Evolutionary conservation across 2,888 invertebrate species (phyloP), one percentile per base, ranked within the genome.

Genomic region (Holacanthella duospinosa): DNA sequence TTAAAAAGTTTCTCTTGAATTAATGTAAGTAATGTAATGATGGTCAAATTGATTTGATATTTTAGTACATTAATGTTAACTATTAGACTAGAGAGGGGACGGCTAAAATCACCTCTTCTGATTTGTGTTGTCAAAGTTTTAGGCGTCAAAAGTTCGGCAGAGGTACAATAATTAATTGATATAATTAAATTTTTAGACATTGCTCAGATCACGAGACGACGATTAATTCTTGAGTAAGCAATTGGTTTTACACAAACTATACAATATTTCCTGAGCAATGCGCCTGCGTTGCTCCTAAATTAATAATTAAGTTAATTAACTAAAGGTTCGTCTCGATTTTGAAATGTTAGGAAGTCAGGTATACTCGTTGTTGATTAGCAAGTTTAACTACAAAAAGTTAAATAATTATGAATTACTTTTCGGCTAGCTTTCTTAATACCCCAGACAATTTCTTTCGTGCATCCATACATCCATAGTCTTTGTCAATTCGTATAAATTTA

Each of bases 351-450:
- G 48, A 48, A 48, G 48, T 48, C 48, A 48, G 48, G 48, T 48
- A 48, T 48, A 48, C 48, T 48, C 48, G 48, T 48, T 48, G 48
- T 48, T 48, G 48, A 48, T 48, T 48, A 36, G 16, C n/a, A n/a
- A n/a, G n/a, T n/a, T n/a, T n/a, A n/a, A n/a, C n/a, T n/a, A n/a
- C n/a, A n/a, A n/a, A n/a, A n/a, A n/a, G n/a, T n/a, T n/a, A n/a
- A n/a, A n/a, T n/a, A n/a, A n/a, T n/a, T n/a, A n/a, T n/a, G n/a
- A n/a, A n/a, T n/a, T n/a, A n/a, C n/a, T n/a, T n/a, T n/a, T n/a
- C n/a, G n/a, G n/a, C n/a, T n/a, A n/a, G n/a, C n/a, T n/a, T n/a
- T n/a, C n/a, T n/a, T n/a, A n/a, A n/a, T n/a, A n/a, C n/a, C n/a
- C n/a, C n/a, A n/a, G n/a, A n/a, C n/a, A n/a, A n/a, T n/a, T n/a